Base-by-base conservation (phyloP, 2,113 vertebrate species). In the Montifringilla adamsi region DNA sequence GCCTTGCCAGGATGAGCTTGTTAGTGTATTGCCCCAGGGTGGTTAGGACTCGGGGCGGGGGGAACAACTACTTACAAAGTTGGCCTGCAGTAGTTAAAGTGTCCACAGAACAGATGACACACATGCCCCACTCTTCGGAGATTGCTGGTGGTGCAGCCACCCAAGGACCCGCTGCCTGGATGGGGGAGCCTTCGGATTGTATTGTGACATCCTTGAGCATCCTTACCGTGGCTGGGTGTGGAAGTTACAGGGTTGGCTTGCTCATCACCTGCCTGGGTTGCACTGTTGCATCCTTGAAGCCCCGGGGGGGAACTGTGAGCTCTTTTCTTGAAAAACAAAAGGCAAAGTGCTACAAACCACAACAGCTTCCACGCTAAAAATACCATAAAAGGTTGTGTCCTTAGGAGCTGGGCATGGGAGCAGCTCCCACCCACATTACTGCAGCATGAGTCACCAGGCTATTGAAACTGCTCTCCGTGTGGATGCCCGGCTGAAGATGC, bases 381-480 rank as follows among this genome's bases (percentile, higher is more conserved):
- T 74, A 95, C 97, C 97, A 97, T 97, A 97, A 97, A 97, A 97
- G 97, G 97, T 95, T 82, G 53, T 63, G 88, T 96, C 95, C 95
- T 92, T 82, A 84, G 53, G 70, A 93, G 63, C 89, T 76, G 94
- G 94, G 93, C 95, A 96, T 89, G 73, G 93, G 84, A 95, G 87
- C 92, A 75, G 85, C 64, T 95, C 96, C 97, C 97, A 94, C 95
- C 93, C 96, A 95, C 96, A 97, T 97, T 95, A 23, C 69, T 97
- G 75, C 84, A 35, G 94, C 76, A 17, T 97, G 96, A 97, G 80
- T 97, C 97, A 97, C 78, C 79, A 3, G 83, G 68, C 91, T 75
- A 7, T 88, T 77, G 75, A 67, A 85, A 81, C 72, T 47, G 81
- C 79, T 87, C 68, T 84, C 56, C 60, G 4, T 58, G 88, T 81